These are phyloP conservation scores for Haliclystus octoradiatus DNA, from an alignment of 30 jellyfish, hydroid and myxozoan species.

Conservation along the genomic window DNA sequence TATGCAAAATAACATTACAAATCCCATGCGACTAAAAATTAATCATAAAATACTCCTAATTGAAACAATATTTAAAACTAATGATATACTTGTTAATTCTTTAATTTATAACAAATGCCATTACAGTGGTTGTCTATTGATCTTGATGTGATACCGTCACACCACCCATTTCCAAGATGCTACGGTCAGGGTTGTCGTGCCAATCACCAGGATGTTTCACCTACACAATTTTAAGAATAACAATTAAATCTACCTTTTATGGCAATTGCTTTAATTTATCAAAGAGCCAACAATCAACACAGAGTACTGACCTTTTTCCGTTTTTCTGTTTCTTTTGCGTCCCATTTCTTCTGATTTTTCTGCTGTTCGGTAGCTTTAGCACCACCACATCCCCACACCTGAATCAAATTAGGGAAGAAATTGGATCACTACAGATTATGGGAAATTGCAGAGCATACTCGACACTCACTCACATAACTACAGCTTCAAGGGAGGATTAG, in stretches of 20 bases:
- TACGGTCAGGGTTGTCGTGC: constrained; percentile 79
- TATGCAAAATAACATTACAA: too few species aligned
- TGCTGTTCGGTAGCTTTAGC: constrained; percentile 66
- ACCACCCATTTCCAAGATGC: constrained; percentile 87
- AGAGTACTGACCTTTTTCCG: constrained; percentile 47
- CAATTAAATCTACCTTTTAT: background rate
- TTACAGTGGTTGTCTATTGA: too few species aligned
- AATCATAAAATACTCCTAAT: too few species aligned
- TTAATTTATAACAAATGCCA: too few species aligned
- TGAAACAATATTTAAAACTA: too few species aligned
- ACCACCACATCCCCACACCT: constrained; percentile 99
- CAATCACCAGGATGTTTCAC: constrained; percentile 91
- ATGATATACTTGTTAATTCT: too few species aligned
- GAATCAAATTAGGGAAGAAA: background rate
- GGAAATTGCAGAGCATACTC: background rate
- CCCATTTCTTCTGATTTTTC: constrained; percentile 78
- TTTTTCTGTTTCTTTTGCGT: constrained; percentile 65
- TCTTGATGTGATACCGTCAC: constrained; percentile 58
- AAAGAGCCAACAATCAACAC: background rate
- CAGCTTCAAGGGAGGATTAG: background rate
- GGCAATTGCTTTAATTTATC: too few species aligned
- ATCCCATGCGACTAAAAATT: too few species aligned
- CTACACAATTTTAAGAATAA: constrained; percentile 7
- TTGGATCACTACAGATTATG: background rate
- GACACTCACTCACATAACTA: background rate